A percentile compares a stretch with the other conserved stretches of the same genome.
Conservation (phyloP, 2,113 vertebrate species). For the Protobothrops mucrosquamatus region DNA sequence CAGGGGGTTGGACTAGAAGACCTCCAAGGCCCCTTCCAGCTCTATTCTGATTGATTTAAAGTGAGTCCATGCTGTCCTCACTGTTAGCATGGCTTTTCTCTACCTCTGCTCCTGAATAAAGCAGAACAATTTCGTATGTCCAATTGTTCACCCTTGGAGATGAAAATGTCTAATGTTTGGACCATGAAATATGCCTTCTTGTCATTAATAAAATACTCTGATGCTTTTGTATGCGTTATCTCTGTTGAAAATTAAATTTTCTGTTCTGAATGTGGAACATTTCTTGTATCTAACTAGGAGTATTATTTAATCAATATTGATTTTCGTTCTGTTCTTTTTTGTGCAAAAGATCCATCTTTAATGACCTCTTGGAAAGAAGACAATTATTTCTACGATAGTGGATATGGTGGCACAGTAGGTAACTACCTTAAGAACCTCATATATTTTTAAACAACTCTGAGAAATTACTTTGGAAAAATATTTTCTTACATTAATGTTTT, state of each 20-base stretch:
- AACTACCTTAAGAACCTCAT: conserved; percentile 62
- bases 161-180: background rate
- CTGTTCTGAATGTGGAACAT: background rate
- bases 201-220: background rate
- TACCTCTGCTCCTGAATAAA: background rate
- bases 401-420: conserved; percentile 81
- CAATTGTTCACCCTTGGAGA: background rate
- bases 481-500: conserved; percentile 12
- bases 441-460: conserved; percentile 9
- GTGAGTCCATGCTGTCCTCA: background rate
- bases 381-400: conserved; percentile 74
- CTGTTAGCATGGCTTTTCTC: background rate
- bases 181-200: background rate
- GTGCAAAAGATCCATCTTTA: conserved; percentile 64
- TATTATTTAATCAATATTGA: background rate
- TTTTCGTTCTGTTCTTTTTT: background rate
- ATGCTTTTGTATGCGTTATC: background rate
- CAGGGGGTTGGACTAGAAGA: too few relatives aligned
- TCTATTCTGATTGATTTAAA: background rate
- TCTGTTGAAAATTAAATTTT: background rate
- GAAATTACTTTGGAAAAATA: conserved; percentile 11
- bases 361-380: conserved; percentile 79
- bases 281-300: background rate
- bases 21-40: too few relatives aligned
- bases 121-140: background rate